Evolutionary conservation across 2,113 vertebrate species (phyloP).

Genomic region (Tor tambroides): DNA sequence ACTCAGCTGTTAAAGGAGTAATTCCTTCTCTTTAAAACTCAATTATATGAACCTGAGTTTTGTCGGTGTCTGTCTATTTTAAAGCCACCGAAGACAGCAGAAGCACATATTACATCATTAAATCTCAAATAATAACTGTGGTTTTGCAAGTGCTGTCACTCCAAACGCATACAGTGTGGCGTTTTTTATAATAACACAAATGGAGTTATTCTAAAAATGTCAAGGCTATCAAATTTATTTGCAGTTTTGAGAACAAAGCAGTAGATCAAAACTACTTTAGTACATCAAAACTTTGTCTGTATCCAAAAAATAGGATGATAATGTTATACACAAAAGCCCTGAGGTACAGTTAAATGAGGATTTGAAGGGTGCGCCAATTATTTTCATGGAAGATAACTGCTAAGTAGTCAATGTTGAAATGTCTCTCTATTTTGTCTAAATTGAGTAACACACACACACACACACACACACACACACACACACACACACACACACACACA

Average conservation of each 20-base stretch:
- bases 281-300: background rate
- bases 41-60: slow-evolving; percentile 8
- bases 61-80: background rate
- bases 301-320: background rate
- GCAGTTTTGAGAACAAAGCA: background rate
- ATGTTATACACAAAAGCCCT: background rate
- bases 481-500: no score
- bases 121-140: background rate
- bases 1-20: slow-evolving; percentile 24
- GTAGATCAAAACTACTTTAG: background rate
- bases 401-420: background rate
- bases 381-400: background rate
- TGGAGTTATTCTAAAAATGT: slow-evolving; percentile 4
- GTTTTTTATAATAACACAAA: background rate
- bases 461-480: no score
- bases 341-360: background rate
- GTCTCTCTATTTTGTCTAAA: no score
- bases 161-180: background rate
- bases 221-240: background rate
- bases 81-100: background rate
- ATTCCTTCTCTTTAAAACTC: slow-evolving; percentile 22
- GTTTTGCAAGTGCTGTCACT: background rate
- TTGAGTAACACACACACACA: no score
- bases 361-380: background rate
- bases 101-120: background rate